Base-by-base conservation (phyloP, 2,888 invertebrate species). In the Leptinotarsa juncta region DNA sequence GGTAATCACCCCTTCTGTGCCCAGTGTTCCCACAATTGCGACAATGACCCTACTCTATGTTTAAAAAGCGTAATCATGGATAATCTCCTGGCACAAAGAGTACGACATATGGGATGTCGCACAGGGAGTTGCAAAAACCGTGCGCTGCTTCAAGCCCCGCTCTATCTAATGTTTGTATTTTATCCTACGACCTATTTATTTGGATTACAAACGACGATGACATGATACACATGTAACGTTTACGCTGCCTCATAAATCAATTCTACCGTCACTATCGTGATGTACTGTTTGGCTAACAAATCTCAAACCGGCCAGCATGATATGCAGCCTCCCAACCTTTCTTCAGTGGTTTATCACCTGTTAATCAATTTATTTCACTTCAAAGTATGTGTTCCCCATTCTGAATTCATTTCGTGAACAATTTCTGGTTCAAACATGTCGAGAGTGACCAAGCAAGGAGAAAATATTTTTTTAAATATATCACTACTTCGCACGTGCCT, bases 1-100 rank as follows among this genome's bases (percentile, higher is more conserved):
- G 75, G 80, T 72, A 79, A 79, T 81, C 81, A 83, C 85, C 86
- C 86, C 86, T 84, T 86, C 85, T 82, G 65, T 67, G 65, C 55
- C 57, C 69, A 65, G 69, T 73, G 83, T 86, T 87, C 86, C 86
- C 87, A 87, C 84, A 85, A 84, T 83, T 81, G 83, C 82, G 83
- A 86, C 86, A 87, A 86, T 86, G 84, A 85, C 81, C 83, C 82
- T 82, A 80, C 83, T 85, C 83, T 81, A 82, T 85, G 84, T 86
- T 86, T 87, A 86, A 86, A 87, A 86, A 86, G 86, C 85, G 85
- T 87, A 87, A 87, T 87, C 87, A 87, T 83, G 84, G 86, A 85
- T 87, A 86, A 87, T 87, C 87, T 84, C 78, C 81, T 80, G 78
- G 81, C 80, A 83, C 82, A 83, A 85, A 83, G 82, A 82, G 81